phyloP scores from a whole-genome alignment of 2,113 vertebrate species.

The Myrmecobius fasciatus region DNA sequence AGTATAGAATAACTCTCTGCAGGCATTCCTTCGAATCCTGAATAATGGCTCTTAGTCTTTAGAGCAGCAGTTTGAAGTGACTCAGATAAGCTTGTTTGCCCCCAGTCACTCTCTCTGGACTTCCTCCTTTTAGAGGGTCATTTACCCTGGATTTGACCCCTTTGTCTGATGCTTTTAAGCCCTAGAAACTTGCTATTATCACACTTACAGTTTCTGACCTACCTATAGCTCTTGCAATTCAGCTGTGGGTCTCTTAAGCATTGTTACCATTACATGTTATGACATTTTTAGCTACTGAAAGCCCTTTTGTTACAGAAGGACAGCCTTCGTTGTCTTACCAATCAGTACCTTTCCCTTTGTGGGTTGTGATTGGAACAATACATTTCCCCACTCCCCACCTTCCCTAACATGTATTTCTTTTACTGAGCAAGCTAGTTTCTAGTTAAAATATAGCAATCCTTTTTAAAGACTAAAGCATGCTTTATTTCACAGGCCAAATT shows the following conservation, averaged over 20 bases:
- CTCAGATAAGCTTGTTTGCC: conserved; percentile 13
- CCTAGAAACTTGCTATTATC: conserved; percentile 28
- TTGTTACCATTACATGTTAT: background rate
- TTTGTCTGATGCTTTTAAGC: conserved; percentile 5
- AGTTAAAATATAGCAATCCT: background rate
- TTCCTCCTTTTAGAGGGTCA: conserved; percentile 55
- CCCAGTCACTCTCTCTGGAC: conserved; percentile 13
- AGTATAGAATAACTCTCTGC: background rate
- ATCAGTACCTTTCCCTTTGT: background rate
- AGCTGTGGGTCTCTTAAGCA: conserved; percentile 2
- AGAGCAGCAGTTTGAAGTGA: conserved; percentile 8
- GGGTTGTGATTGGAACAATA: background rate
- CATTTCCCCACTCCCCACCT: background rate
- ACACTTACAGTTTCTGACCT: conserved; percentile 23
- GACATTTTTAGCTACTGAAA: conserved; percentile 54
- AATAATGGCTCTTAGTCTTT: background rate
- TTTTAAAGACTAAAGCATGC: conserved; percentile 9
- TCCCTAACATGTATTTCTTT: background rate
- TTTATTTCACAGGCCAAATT: conserved; percentile 59
- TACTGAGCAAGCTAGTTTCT: background rate
- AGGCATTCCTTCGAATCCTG: background rate
- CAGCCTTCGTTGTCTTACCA: background rate
- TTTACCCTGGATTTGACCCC: conserved; percentile 51
- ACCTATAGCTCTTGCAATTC: conserved; percentile 18
- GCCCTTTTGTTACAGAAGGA: background rate